A percentile compares a stretch with the other conserved stretches of the same genome.
phyloP scores from a whole-genome alignment of 2,113 vertebrate species.

The Phyllostomus discolor region DNA sequence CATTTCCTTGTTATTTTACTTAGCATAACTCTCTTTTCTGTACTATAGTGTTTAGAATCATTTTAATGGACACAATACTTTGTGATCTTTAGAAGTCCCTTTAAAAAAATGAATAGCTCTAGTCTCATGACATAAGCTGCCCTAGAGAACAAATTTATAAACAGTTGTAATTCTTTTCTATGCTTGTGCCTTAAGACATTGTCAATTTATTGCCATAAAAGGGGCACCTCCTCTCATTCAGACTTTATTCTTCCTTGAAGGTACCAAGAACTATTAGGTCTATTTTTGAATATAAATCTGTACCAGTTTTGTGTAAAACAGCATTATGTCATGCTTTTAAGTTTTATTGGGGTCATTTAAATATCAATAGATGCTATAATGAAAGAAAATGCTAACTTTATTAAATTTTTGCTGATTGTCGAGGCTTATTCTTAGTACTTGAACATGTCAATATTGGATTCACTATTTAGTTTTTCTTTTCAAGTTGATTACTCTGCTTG shows the following conservation, averaged over 20 bases:
- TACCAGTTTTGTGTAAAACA: not conserved
- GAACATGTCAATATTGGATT: not conserved
- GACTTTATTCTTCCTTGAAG: not conserved
- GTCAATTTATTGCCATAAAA: not conserved
- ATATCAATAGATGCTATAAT: not conserved
- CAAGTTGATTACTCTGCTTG: not conserved
- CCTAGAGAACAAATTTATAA: not conserved
- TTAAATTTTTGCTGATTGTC: constrained; percentile 10
- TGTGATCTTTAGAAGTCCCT: not conserved
- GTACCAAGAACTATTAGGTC: not conserved
- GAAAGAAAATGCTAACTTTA: not conserved
- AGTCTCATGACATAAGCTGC: not conserved
- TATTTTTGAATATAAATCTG: not conserved
- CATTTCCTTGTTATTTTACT: too few species aligned
- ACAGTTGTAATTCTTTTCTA: not conserved
- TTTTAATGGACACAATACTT: not conserved
- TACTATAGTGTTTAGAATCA: not conserved
- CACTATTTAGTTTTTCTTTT: not conserved
- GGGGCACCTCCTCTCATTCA: not conserved
- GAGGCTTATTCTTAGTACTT: not conserved
- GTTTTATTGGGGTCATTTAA: not conserved
- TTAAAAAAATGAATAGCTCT: not conserved
- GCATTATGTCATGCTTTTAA: not conserved
- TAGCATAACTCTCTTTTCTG: not conserved
- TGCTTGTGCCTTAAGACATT: not conserved